Evolutionary conservation across 2,888 invertebrate species (phyloP).

Genomic region (Zelleria hepariella): DNA sequence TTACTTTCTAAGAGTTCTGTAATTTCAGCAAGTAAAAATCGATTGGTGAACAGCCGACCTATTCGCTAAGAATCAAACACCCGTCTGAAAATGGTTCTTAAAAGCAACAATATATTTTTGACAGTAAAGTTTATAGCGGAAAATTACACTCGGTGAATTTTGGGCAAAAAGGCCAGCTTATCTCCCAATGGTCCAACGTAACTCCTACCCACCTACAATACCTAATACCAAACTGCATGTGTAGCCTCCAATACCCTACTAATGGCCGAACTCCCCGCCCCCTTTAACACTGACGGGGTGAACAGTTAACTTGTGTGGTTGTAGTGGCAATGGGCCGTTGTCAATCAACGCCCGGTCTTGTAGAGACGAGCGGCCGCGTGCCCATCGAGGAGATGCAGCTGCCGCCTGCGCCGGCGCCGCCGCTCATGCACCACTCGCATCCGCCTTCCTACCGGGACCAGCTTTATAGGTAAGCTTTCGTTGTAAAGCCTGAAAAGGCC

Average conservation of each 20-base stretch:
- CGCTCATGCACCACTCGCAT: constrained; percentile 48
- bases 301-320: constrained; percentile 18
- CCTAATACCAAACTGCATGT: not conserved
- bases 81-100: too few relatives aligned
- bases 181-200: too few relatives aligned
- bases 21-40: too few relatives aligned
- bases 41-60: too few relatives aligned
- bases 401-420: constrained; percentile 49
- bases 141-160: too few relatives aligned
- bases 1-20: too few relatives aligned
- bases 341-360: constrained; percentile 95
- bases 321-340: constrained; percentile 95
- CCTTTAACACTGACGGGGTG: not conserved
- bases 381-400: constrained; percentile 79
- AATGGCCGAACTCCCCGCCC: not conserved
- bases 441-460: constrained; percentile 70
- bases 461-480: constrained; percentile 52
- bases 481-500: not conserved
- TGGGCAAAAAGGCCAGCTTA: too few relatives aligned
- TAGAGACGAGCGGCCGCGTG: constrained; percentile 92
- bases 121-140: too few relatives aligned
- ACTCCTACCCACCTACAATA: not conserved
- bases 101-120: too few relatives aligned
- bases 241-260: not conserved
- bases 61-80: too few relatives aligned